phyloP scores from a whole-genome alignment of 53 echinoderm and acorn worm genomes.

The Actinopyga echinites region DNA sequence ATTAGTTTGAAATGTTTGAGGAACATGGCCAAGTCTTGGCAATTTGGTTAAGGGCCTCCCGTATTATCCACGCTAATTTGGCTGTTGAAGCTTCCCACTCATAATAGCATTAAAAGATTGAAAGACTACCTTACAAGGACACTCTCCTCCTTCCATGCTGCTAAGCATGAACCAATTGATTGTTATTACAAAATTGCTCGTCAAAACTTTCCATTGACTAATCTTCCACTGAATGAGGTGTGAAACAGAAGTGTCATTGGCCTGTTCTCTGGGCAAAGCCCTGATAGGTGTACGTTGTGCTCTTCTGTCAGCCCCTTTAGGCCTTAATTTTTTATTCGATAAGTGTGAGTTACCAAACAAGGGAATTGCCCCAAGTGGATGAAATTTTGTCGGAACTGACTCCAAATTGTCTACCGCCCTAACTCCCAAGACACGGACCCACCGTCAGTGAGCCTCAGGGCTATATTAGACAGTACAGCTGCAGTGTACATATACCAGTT shows the following conservation, averaged over 20 bases:
- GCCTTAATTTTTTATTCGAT: constrained; percentile 33
- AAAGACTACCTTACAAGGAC: no score
- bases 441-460: constrained; percentile 19
- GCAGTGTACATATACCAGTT: not conserved
- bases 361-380: constrained; percentile 31
- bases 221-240: no score
- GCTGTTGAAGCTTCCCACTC: no score
- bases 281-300: constrained; percentile 30
- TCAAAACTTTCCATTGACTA: no score
- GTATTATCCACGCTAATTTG: no score
- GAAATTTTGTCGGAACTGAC: constrained; percentile 33
- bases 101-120: no score
- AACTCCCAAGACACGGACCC: constrained; percentile 34
- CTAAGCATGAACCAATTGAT: no score
- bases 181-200: no score
- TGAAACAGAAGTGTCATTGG: constrained; percentile 14
- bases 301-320: constrained; percentile 11
- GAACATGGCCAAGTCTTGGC: no score
- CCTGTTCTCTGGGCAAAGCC: constrained; percentile 3
- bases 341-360: constrained; percentile 35
- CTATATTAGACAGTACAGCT: constrained; percentile 29
- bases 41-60: no score
- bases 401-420: constrained; percentile 37
- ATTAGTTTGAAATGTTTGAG: no score
- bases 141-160: no score